Percentiles rank a stretch among this genome's conserved stretches.
These are phyloP conservation scores for Dicerorhinus sumatrensis DNA, from an alignment of 2,113 vertebrate species.

Conservation along the genomic window DNA sequence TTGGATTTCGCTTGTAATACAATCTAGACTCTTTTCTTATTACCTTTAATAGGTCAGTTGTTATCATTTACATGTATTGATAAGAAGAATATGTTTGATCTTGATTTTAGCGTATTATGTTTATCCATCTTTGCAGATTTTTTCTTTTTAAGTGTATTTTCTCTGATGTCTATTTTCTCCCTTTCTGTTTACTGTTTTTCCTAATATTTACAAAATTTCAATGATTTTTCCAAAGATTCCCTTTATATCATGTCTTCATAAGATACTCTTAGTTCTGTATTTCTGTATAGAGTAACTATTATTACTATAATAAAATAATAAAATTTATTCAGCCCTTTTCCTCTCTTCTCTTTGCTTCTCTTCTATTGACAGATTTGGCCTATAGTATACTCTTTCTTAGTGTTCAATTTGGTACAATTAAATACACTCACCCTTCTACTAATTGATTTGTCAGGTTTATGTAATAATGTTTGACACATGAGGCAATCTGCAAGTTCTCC, in stretches of 20 bases:
- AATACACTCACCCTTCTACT: not conserved
- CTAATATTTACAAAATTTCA: not conserved
- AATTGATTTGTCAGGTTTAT: not conserved
- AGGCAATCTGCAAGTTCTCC: not conserved
- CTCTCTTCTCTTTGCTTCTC: not conserved
- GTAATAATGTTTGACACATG: not conserved
- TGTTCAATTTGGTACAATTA: not conserved
- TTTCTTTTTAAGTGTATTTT: not conserved
- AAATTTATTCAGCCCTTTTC: not conserved
- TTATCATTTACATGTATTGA: not conserved
- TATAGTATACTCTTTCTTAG: not conserved
- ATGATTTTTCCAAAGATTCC: not conserved
- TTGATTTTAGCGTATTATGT: conserved; percentile 6
- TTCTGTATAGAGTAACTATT: not conserved
- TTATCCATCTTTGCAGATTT: not conserved
- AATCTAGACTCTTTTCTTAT: not conserved
- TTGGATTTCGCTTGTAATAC: not conserved
- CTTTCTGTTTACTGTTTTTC: not conserved
- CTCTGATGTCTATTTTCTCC: not conserved
- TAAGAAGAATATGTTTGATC: not conserved
- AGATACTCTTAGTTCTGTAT: not conserved
- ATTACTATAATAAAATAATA: not conserved
- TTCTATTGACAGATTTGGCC: not conserved
- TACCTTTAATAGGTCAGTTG: not conserved
- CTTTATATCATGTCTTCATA: not conserved